Evolutionary conservation across 2,113 vertebrate species (phyloP), one percentile per base, ranked within the genome.

Genomic region (Cnemophilus loriae): DNA sequence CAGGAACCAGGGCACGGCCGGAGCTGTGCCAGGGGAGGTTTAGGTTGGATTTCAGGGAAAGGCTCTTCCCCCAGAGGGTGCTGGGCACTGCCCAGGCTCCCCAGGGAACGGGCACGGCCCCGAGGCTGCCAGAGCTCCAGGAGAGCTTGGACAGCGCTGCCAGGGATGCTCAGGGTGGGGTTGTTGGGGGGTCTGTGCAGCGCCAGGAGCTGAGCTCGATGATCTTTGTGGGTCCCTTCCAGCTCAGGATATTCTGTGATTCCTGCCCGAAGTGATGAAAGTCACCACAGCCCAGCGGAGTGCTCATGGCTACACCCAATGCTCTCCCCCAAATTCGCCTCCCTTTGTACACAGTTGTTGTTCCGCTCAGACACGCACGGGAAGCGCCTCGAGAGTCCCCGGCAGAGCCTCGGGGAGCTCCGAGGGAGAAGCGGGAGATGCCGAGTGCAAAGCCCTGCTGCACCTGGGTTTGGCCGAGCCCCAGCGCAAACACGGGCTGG

Each of bases 331-430:
- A 6, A 1, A 10, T 65, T 55, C 50, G 3, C 11, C 11, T 46
- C n/a, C n/a, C 17, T 65, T 11, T 19, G 39, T 9, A 2, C 39
- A 3, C 0, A 3, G 41, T 12, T 39, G 7, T 0, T 6, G 59
- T 49, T 56, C 14, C 19, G 5, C 49, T 17, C 17, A 5, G 33
- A 17, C 56, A 5, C 27, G 33, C 41, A 2, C 4, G 18, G 82
- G 9, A 55, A 56, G 1, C 23, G 4, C n/a, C n/a, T 47, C 41
- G 2, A 20, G 49, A n/a, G 9, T 17, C 22, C 39, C 59, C 14
- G 2, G 39, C 21, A 18, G 39, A 28, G 68, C 39, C 39, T 9
- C 22, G 28, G 33, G 47, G 57, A 63, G 39, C 57, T 11, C 6
- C 39, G 10, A 6, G 42, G 15, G 18, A 27, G 3, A 11, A 47